Percentiles rank a stretch among this genome's conserved stretches.
Evolutionary conservation across 1,140 invertebrate genomes (phyloP).

Genomic region (Aphis craccivora): DNA sequence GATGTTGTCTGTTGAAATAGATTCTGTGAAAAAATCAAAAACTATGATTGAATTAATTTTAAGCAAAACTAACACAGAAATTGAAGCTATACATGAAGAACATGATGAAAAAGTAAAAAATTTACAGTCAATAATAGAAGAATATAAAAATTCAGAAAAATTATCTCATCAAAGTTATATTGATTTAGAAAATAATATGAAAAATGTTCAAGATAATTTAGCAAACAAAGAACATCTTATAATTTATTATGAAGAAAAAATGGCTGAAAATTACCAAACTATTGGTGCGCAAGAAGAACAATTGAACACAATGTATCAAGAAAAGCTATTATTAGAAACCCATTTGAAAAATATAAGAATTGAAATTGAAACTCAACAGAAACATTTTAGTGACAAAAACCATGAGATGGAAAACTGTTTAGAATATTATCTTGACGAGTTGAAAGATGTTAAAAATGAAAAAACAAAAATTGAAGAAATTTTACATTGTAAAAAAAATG

Average conservation of each 20-base stretch:
- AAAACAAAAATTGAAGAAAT: slow-evolving; percentile 5
- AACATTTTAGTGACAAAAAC: slow-evolving; percentile 20
- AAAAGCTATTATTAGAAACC: slow-evolving; percentile 9
- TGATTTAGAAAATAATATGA: slow-evolving; percentile 18
- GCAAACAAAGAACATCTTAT: neutral
- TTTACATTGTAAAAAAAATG: slow-evolving; percentile 25
- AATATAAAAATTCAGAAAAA: slow-evolving; percentile 41
- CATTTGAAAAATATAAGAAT: neutral
- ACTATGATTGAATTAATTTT: slow-evolving; percentile 55
- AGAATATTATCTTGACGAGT: slow-evolving; percentile 35
- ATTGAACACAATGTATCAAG: slow-evolving; percentile 15
- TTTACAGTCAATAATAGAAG: neutral
- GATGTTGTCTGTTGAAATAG: slow-evolving; percentile 12
- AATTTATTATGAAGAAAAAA: slow-evolving; percentile 13
- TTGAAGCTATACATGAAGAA: slow-evolving; percentile 52
- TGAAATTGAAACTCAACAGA: slow-evolving; percentile 19
- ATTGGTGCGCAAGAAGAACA: neutral
- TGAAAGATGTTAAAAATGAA: neutral
- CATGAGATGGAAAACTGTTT: slow-evolving; percentile 34
- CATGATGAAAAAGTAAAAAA: neutral
- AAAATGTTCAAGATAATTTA: slow-evolving; percentile 12
- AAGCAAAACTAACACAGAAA: slow-evolving; percentile 54
- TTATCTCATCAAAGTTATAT: neutral
- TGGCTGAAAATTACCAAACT: slow-evolving; percentile 14
- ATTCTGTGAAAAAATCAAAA: slow-evolving; percentile 39